Evolutionary conservation across 2,797 vertebrate species (phyloP).

Genomic region (Morelia viridis): DNA sequence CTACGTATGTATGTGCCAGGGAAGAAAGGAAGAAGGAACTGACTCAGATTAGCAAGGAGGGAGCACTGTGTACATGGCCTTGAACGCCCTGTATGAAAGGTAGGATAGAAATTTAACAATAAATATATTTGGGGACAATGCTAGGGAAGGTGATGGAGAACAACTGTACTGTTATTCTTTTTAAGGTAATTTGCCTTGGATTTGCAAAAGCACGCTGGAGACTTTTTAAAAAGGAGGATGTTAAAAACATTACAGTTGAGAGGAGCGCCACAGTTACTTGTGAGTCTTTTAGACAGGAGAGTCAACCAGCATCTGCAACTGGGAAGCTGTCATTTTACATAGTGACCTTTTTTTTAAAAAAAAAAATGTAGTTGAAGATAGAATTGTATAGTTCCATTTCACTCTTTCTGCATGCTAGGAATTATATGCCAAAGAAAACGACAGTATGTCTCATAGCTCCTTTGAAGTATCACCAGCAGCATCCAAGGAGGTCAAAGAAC

Average conservation of each 20-base stretch:
- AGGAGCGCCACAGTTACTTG: not conserved
- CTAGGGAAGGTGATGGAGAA: not conserved
- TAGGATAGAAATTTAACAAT: not conserved
- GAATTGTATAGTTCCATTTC: not conserved
- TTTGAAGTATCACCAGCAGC: slow-evolving; percentile 60
- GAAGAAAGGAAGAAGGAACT: not conserved
- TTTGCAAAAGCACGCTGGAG: not conserved
- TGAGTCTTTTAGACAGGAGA: not conserved
- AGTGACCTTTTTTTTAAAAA: slow-evolving; percentile 7
- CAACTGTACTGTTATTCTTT: not conserved
- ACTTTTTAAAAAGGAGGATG: not conserved
- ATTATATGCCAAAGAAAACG: slow-evolving; percentile 62
- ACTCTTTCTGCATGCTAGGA: slow-evolving; percentile 60
- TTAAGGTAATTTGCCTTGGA: not conserved
- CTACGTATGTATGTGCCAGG: not conserved
- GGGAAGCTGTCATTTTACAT: not conserved
- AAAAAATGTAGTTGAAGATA: not conserved
- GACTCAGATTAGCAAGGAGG: not conserved
- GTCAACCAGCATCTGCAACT: slow-evolving; percentile 12
- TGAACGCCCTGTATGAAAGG: not conserved
- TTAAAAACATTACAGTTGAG: not conserved
- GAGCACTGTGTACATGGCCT: not conserved
- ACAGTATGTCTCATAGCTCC: slow-evolving; percentile 68
- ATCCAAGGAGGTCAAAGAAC: slow-evolving; percentile 65
- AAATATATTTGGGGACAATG: not conserved